Conservation (phyloP, 2,797 vertebrate species). For the Malurus leucopterus region DNA sequence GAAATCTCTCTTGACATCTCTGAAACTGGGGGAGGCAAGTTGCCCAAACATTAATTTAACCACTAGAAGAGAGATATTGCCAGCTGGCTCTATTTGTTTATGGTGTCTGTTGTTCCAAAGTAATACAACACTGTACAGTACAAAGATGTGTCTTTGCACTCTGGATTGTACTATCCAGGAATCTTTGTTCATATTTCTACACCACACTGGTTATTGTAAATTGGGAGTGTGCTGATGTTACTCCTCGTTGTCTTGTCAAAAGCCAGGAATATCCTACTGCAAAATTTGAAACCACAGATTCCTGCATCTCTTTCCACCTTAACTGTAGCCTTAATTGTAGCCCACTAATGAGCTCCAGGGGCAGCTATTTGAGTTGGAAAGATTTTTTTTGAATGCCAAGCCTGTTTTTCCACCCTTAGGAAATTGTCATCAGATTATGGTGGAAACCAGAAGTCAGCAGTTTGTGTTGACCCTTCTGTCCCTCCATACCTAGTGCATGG, state of each 20-base stretch:
- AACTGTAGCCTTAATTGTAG: not conserved
- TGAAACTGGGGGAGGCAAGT: not conserved
- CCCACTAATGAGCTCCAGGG: not conserved
- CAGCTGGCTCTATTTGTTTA: not conserved
- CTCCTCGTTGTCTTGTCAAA: not conserved
- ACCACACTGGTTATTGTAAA: not conserved
- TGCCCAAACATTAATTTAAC: not conserved
- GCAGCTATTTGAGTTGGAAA: not conserved
- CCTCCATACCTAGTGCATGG: not conserved
- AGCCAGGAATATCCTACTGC: not conserved
- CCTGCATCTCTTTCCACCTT: not conserved
- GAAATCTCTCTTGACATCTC: not conserved
- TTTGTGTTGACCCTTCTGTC: not conserved
- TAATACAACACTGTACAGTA: not conserved
- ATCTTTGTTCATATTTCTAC: not conserved
- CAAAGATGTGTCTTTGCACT: not conserved
- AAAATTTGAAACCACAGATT: conserved; percentile 12
- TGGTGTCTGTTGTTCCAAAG: not conserved
- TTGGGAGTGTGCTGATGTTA: not conserved
- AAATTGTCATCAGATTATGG: not conserved
- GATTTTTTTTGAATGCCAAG: not conserved
- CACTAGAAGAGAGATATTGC: not conserved
- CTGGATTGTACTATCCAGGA: not conserved
- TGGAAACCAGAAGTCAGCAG: not conserved
- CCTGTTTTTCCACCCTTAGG: not conserved